A percentile compares a stretch with the other conserved stretches of the same genome.
Evolutionary conservation across 2,888 invertebrate genomes (phyloP).

Genomic region (Formica aserva): DNA sequence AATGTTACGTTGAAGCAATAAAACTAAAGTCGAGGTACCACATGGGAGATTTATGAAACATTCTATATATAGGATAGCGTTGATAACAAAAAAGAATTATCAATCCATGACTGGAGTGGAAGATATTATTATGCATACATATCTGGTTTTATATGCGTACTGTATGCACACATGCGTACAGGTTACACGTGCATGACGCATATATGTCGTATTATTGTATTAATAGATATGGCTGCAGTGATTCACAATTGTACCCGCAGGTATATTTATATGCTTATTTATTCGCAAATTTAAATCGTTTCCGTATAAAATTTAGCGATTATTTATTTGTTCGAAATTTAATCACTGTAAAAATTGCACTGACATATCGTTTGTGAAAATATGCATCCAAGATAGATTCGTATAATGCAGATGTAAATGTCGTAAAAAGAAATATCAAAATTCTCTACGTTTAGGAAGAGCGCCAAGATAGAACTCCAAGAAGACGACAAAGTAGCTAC

Average conservation of each 20-base stretch:
- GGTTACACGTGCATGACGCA: conserved; percentile 59
- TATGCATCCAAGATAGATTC: background rate
- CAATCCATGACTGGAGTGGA: conserved; percentile 75
- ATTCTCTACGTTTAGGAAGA: background rate
- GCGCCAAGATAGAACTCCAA: background rate
- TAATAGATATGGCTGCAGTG: conserved; percentile 50
- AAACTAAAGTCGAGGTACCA: background rate
- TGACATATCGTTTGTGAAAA: background rate
- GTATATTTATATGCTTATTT: background rate
- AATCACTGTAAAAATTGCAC: background rate
- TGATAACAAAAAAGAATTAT: conserved; percentile 68
- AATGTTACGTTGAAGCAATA: background rate
- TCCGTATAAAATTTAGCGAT: background rate
- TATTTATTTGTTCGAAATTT: conserved; percentile 5
- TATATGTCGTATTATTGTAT: conserved; percentile 45
- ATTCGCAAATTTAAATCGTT: conserved; percentile 1
- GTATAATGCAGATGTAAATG: background rate
- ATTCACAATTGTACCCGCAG: background rate
- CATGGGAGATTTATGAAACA: conserved; percentile 46
- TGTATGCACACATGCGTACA: conserved; percentile 35
- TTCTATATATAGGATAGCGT: conserved; percentile 64
- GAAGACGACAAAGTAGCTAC: conserved; percentile 1
- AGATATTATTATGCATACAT: conserved; percentile 82
- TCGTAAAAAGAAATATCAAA: background rate
- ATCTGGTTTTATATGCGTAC: conserved; percentile 60